Conservation (phyloP, 1,140 invertebrate genomes). For the Euglossa dilemma region DNA sequence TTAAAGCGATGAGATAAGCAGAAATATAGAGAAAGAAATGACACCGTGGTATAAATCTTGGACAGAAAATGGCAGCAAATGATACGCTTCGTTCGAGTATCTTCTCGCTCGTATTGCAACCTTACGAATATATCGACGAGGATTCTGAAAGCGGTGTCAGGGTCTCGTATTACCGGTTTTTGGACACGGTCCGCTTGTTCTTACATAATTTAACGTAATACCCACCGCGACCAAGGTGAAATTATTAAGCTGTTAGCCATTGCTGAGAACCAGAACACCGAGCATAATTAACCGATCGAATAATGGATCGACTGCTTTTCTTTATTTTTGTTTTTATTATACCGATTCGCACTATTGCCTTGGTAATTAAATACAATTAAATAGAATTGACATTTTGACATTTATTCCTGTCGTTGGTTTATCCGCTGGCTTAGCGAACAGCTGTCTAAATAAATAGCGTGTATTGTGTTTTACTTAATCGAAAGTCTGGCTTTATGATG, state of each 20-base stretch:
- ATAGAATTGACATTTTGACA: neutral
- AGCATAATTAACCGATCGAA: neutral
- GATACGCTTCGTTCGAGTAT: neutral
- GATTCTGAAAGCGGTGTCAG: slow-evolving; percentile 20
- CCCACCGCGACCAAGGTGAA: neutral
- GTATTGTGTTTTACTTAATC: neutral
- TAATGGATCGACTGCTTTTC: neutral
- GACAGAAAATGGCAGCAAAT: neutral
- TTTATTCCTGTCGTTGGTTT: neutral
- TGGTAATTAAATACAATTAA: neutral
- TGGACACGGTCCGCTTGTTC: neutral
- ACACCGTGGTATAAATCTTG: neutral
- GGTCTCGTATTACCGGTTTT: slow-evolving; percentile 32
- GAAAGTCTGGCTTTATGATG: neutral
- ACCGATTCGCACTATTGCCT: neutral
- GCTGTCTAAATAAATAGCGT: neutral
- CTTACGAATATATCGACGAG: neutral
- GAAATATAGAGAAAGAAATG: no score
- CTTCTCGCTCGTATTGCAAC: neutral
- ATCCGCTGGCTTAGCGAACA: neutral
- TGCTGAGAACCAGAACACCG: neutral
- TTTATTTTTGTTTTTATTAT: neutral
- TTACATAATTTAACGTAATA: slow-evolving; percentile 18
- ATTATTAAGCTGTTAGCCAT: neutral
- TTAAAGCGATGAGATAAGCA: no score